phyloP scores from a whole-genome alignment of 2,113 vertebrate genomes.

The Oxyruncus cristatus region DNA sequence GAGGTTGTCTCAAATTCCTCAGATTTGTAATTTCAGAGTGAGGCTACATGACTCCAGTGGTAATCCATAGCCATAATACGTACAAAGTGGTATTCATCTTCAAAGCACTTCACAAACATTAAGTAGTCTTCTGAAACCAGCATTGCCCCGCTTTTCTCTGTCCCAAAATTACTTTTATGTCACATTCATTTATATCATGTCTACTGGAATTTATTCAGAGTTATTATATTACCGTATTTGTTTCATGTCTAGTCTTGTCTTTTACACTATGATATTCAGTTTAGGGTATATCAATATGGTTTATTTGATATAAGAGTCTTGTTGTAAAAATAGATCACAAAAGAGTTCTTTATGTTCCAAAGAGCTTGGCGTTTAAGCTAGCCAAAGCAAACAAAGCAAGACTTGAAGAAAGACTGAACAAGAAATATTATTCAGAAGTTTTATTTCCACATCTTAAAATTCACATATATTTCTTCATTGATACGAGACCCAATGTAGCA shows the following conservation, averaged over 20 bases:
- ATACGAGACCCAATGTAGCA: background rate
- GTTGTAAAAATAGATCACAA: constrained; percentile 20
- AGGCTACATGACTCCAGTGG: background rate
- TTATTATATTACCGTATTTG: background rate
- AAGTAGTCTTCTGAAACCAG: background rate
- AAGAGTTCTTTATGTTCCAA: background rate
- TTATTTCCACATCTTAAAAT: background rate
- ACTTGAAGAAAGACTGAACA: background rate
- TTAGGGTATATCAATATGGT: background rate
- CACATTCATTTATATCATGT: background rate
- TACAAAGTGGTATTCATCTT: background rate
- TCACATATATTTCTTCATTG: background rate
- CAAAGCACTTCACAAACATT: background rate
- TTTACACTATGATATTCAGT: background rate
- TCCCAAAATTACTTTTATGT: background rate
- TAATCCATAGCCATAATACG: background rate
- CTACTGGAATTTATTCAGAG: background rate
- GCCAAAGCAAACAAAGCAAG: constrained; percentile 17
- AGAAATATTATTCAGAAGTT: background rate
- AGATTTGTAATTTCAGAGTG: background rate
- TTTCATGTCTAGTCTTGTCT: background rate
- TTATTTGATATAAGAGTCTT: background rate
- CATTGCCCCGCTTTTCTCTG: background rate
- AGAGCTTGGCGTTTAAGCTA: background rate
- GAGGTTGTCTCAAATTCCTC: background rate